Evolutionary conservation across 2,113 vertebrate species (phyloP).

Genomic region (Anthoscopus minutus): DNA sequence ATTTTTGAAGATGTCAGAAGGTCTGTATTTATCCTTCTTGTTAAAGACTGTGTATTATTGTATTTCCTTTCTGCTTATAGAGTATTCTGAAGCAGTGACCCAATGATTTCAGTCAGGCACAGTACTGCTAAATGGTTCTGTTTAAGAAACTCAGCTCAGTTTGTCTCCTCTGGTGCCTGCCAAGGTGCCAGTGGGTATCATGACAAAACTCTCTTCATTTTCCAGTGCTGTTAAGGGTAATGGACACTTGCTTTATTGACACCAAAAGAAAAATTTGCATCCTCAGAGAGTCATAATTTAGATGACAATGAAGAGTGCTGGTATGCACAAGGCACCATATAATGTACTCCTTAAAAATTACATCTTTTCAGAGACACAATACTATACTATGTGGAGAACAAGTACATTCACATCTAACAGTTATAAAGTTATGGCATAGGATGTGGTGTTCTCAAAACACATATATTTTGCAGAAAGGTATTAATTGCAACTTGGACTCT

Average conservation of each 20-base stretch:
- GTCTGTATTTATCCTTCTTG: neutral
- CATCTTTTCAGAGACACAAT: neutral
- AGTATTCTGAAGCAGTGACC: neutral
- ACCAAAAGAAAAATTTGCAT: neutral
- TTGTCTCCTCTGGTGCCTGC: neutral
- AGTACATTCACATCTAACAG: neutral
- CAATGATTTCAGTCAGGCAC: neutral
- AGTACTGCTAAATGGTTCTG: neutral
- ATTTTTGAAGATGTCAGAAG: neutral
- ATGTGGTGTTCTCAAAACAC: neutral
- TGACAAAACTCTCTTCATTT: neutral
- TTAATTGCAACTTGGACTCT: neutral
- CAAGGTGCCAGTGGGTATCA: neutral
- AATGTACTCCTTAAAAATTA: neutral
- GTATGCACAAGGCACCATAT: neutral
- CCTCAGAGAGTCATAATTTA: neutral
- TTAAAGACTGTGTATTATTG: neutral
- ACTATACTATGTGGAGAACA: neutral
- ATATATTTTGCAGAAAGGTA: neutral
- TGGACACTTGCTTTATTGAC: neutral
- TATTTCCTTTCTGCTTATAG: neutral
- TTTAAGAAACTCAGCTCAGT: neutral
- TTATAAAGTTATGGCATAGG: neutral
- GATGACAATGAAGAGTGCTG: neutral
- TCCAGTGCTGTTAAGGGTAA: neutral